These are phyloP conservation scores for Pterois miles DNA, from an alignment of 2,797 vertebrate genomes.

Conservation along the genomic window DNA sequence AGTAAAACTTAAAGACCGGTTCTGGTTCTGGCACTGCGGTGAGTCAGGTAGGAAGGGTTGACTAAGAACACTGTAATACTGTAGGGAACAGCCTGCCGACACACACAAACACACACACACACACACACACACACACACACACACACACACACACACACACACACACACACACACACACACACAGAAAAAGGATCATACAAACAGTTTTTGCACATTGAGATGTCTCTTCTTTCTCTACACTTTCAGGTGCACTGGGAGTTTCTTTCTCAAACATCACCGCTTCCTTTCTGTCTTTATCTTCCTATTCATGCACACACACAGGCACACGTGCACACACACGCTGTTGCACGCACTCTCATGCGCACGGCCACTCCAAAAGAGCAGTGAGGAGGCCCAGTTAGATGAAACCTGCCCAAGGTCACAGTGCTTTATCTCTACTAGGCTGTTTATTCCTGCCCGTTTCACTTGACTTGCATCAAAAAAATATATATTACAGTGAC, in stretches of 20 bases:
- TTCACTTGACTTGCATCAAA: conserved; percentile 72
- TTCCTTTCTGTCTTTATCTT: not conserved
- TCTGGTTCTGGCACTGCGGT: not conserved
- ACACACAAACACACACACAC: not conserved
- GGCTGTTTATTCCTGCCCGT: conserved; percentile 68
- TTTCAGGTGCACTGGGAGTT: not conserved
- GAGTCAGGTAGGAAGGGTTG: not conserved
- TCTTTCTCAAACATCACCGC: not conserved
- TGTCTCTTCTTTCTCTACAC: not conserved
- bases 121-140: not conserved
- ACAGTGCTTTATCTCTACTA: conserved; percentile 56
- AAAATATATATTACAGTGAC: conserved; percentile 48
- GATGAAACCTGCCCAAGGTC: conserved; percentile 64
- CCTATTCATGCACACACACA: not conserved
- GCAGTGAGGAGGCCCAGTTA: conserved; percentile 46
- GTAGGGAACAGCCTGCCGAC: not conserved
- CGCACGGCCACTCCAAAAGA: not conserved
- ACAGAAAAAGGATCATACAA: not conserved
- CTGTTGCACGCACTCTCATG: conserved; percentile 1
- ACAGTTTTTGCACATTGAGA: not conserved
- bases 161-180: not conserved
- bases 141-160: not conserved
- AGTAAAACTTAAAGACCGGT: not conserved
- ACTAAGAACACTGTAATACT: not conserved
- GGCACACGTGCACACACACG: not conserved